A percentile compares a stretch with the other conserved stretches of the same genome.
Conservation (phyloP, 2,113 vertebrate species). For the Grammomys dolichurus region DNA sequence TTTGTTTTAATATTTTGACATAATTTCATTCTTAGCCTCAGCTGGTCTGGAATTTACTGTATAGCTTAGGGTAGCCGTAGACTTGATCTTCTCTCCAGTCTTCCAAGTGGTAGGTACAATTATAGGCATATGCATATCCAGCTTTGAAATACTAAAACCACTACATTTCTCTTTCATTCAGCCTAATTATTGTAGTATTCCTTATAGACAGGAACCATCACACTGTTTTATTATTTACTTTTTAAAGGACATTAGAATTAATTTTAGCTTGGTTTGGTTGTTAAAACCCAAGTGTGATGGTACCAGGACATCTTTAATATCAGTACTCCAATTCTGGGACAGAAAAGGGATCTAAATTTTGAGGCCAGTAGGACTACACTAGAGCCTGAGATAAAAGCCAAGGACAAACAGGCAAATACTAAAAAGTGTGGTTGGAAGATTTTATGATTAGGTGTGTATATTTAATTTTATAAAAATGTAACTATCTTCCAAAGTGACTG, state of each 20-base stretch:
- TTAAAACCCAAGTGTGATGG: neutral
- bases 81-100: neutral
- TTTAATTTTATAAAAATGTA: constrained; percentile 44
- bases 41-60: neutral
- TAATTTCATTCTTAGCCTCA: neutral
- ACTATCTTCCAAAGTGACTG: constrained; percentile 25
- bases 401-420: neutral
- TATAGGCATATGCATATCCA: neutral
- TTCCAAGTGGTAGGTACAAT: too few species aligned
- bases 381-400: neutral
- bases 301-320: neutral
- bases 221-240: neutral
- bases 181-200: neutral
- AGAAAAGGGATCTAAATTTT: neutral
- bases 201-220: neutral
- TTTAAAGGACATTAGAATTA: neutral
- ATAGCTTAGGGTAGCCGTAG: neutral
- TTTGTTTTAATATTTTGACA: neutral
- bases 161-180: constrained; percentile 18
- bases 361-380: neutral
- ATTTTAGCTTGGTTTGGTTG: neutral
- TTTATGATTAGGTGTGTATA: constrained; percentile 6
- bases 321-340: neutral
- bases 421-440: neutral
- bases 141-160: neutral